These are phyloP conservation scores for Etheostoma spectabile DNA, from an alignment of 2,113 vertebrate genomes.

Conservation along the genomic window DNA sequence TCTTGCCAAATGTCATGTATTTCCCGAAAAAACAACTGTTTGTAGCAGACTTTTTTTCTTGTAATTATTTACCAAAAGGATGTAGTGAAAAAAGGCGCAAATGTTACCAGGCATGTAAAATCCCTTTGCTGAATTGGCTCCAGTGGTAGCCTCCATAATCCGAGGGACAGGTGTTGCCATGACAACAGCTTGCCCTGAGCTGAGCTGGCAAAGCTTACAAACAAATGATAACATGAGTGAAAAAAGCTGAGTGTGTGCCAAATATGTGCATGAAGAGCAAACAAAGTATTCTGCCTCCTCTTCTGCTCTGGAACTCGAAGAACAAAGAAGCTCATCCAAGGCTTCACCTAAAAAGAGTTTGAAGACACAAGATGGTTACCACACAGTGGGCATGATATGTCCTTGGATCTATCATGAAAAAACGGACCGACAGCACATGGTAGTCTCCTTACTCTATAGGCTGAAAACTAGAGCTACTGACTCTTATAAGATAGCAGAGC, in stretches of 20 bases:
- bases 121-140: conserved; percentile 61
- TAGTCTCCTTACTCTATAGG: conserved; percentile 21
- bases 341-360: neutral
- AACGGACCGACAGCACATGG: neutral
- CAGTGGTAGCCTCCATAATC: conserved; percentile 62
- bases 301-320: conserved; percentile 11
- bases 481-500: neutral
- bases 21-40: neutral
- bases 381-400: conserved; percentile 18
- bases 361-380: conserved; percentile 3
- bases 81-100: conserved; percentile 30
- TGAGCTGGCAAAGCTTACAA: conserved; percentile 66
- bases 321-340: neutral
- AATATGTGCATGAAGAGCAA: conserved; percentile 43
- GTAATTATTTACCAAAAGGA: neutral
- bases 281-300: conserved; percentile 19
- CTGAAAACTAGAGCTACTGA: conserved; percentile 7
- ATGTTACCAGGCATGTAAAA: conserved; percentile 50
- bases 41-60: neutral
- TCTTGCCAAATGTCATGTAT: neutral
- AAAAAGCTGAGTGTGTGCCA: conserved; percentile 40
- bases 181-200: conserved; percentile 71
- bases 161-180: conserved; percentile 73
- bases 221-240: conserved; percentile 68
- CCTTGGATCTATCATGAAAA: conserved; percentile 31